These are phyloP conservation scores for Caiman crocodilus DNA, from an alignment of 2,797 vertebrate species.

Conservation along the genomic window DNA sequence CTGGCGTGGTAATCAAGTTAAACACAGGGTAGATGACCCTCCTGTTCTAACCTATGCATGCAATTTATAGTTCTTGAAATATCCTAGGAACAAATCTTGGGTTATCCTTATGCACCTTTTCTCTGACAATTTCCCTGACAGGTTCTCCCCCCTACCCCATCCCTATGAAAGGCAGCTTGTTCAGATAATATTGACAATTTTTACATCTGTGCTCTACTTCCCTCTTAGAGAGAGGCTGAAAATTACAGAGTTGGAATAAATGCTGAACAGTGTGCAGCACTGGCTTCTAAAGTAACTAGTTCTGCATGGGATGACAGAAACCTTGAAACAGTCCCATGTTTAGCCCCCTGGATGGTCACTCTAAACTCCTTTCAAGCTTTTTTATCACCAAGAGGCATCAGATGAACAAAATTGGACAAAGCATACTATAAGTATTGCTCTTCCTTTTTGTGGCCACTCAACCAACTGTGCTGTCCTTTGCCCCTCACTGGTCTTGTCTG, in stretches of 20 bases:
- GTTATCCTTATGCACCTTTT: too few species aligned
- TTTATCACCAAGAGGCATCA: background rate
- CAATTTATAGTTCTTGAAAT: too few species aligned
- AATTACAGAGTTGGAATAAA: background rate
- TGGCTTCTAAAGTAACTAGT: background rate
- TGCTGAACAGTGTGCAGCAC: background rate
- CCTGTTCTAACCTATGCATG: too few species aligned
- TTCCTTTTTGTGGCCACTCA: background rate
- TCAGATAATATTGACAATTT: too few species aligned
- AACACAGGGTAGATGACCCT: too few species aligned
- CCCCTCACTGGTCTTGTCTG: too few species aligned
- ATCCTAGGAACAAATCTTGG: too few species aligned
- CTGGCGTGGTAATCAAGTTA: too few species aligned
- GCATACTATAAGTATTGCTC: background rate
- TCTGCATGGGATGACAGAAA: rapidly evolving
- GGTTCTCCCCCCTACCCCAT: too few species aligned
- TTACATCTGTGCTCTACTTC: background rate
- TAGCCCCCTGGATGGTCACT: background rate
- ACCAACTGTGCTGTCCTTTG: background rate
- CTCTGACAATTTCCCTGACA: too few species aligned
- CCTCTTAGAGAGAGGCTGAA: background rate
- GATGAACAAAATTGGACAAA: background rate
- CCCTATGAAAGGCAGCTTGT: too few species aligned
- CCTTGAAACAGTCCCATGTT: background rate
- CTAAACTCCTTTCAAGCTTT: background rate